Percentiles rank a stretch among this genome's conserved stretches.
Conservation (phyloP, 2,888 invertebrate genomes). For the Dascillus cervinus region DNA sequence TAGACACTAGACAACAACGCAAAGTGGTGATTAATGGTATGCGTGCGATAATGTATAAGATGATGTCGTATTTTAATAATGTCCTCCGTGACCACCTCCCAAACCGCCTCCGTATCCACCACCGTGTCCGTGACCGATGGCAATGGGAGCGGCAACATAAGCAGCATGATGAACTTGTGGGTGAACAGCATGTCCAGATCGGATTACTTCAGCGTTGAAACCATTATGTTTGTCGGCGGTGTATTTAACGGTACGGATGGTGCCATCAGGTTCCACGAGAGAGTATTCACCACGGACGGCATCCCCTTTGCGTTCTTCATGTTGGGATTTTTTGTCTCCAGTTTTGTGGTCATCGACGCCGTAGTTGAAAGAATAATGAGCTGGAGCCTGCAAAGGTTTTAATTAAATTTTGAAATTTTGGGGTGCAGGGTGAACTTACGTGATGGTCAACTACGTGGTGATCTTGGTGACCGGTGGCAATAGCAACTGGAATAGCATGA, state of each 20-base stretch:
- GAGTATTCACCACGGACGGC: constrained; percentile 54
- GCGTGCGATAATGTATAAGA: too few relatives aligned
- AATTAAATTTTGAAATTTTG: too few relatives aligned
- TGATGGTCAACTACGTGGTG: constrained; percentile 37
- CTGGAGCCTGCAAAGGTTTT: constrained; percentile 18
- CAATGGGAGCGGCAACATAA: too few relatives aligned
- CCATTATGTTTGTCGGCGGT: constrained; percentile 52
- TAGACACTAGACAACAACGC: too few relatives aligned
- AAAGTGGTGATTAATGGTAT: too few relatives aligned
- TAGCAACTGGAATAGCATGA: constrained; percentile 4
- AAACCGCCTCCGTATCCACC: too few relatives aligned
- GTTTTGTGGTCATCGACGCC: constrained; percentile 50
- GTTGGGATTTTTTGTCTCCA: constrained; percentile 48
- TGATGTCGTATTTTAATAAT: too few relatives aligned
- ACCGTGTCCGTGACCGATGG: too few relatives aligned
- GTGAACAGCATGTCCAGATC: constrained; percentile 20
- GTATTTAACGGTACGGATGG: constrained; percentile 54
- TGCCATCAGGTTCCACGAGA: constrained; percentile 53
- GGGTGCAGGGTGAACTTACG: too few relatives aligned
- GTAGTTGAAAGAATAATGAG: constrained; percentile 42
- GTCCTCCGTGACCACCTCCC: too few relatives aligned
- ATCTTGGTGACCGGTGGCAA: constrained; percentile 5
- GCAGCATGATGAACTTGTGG: too few relatives aligned
- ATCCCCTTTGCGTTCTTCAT: constrained; percentile 49
- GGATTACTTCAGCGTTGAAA: constrained; percentile 45